Base-by-base conservation (phyloP, 2,113 vertebrate genomes). In the Dissostichus mawsoni region DNA sequence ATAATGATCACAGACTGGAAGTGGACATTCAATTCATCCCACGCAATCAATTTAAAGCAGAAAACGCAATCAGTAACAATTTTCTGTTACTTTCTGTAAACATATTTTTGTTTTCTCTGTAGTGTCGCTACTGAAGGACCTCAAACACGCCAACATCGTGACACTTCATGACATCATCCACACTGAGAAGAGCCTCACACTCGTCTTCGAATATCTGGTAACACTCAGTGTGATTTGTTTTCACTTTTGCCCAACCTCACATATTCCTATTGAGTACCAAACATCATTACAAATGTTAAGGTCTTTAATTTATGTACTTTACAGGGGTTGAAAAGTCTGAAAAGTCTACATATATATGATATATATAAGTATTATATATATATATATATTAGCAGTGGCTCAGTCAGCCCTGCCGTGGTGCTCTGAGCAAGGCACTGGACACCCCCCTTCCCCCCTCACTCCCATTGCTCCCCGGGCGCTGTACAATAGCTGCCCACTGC, bases 111-210 rank as follows among this genome's bases (percentile, higher is more conserved):
- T 53, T 62, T 18, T 76, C 4, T 69, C 52, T 67, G 55, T 89
- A 99, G 98, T 99, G 76, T 99, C 98, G 14, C 94, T 99, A 87
- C 92, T 99, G 85, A 99, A 99, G 95, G 98, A 99, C 93, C 94
- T 99, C 92, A 99, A 99, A 92, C 98, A 99, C 81, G 98, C 98
- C 87, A 99, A 99, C 95, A 99, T 99, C 55, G 98, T 99, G 92
- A 99, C 98, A 0, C 94, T 99, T 69, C 98, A 99, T 11, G 98
- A 99, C 94, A 99, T 99, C 74, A 96, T 99, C 86, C 98, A 99
- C 91, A 99, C 98, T 11, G 98, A 99, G 74, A 99, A 99, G 93
- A 99, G 98, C 89, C 96, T 99, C 92, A 99, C 98, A 47, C 96
- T 99, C 16, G 98, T 99, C 73, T 99, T 99, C 4, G 98, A 99